Conservation (phyloP, 2,888 invertebrate genomes). For the Allolobophora icterica region DNA sequence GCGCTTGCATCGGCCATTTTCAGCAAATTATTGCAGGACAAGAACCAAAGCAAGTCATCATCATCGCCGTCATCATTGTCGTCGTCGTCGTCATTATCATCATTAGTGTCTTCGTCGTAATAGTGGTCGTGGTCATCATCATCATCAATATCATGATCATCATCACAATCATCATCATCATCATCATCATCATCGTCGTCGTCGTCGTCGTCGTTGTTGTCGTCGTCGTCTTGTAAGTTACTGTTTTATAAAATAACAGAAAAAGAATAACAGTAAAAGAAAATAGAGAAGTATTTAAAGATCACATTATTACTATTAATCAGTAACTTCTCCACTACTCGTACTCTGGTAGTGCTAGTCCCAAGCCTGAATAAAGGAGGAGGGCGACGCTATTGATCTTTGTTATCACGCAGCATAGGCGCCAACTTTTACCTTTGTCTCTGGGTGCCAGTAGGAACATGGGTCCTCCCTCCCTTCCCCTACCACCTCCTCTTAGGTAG, state of each 20-base stretch:
- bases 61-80: neutral
- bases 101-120: neutral
- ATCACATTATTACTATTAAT: neutral
- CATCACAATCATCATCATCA: neutral
- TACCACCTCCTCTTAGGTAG: no score
- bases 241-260: no score
- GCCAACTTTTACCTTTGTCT: no score
- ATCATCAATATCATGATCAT: neutral
- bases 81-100: neutral
- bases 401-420: no score
- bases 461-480: no score
- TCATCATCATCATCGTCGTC: neutral
- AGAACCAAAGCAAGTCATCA: slow-evolving; percentile 23
- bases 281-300: neutral
- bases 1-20: neutral
- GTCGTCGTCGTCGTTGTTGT: no score
- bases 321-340: neutral
- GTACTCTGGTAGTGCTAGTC: no score
- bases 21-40: slow-evolving; percentile 14
- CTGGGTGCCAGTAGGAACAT: no score
- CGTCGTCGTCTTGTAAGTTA: no score
- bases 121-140: neutral
- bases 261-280: neutral
- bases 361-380: no score
- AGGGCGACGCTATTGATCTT: no score